Conservation (phyloP, 2,888 invertebrate species). For the Eupithecia centaureata region DNA sequence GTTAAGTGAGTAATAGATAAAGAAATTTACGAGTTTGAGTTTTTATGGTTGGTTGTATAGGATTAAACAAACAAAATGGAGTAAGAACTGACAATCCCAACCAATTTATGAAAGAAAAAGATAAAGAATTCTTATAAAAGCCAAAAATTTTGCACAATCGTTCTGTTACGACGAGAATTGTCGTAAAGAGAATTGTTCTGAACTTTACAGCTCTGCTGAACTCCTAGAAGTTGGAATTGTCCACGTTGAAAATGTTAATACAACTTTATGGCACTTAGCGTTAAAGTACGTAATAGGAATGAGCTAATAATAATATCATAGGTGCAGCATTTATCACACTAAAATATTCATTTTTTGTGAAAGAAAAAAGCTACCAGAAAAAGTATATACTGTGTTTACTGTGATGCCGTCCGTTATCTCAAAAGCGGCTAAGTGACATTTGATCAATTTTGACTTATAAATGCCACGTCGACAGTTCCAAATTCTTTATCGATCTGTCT, state of each 20-base stretch:
- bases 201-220: conserved; percentile 68
- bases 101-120: conserved; percentile 47
- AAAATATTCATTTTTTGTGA: not conserved
- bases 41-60: too few species aligned
- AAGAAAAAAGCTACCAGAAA: too few species aligned
- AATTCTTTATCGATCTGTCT: too few species aligned
- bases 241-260: conserved; percentile 57
- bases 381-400: too few species aligned
- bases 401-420: too few species aligned
- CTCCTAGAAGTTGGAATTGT: conserved; percentile 62
- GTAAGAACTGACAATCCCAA: too few species aligned
- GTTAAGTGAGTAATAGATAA: too few species aligned
- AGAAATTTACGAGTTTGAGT: too few species aligned
- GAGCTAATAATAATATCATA: not conserved
- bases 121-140: conserved; percentile 63
- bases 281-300: conserved; percentile 9
- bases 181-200: conserved; percentile 74
- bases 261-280: conserved; percentile 18
- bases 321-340: not conserved
- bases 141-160: conserved; percentile 68
- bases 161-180: conserved; percentile 67
- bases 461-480: too few species aligned
- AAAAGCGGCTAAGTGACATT: too few species aligned
- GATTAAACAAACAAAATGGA: too few species aligned
- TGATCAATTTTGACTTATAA: too few species aligned